phyloP scores from a whole-genome alignment of 2,888 invertebrate genomes.

The Phytoseiulus persimilis region DNA sequence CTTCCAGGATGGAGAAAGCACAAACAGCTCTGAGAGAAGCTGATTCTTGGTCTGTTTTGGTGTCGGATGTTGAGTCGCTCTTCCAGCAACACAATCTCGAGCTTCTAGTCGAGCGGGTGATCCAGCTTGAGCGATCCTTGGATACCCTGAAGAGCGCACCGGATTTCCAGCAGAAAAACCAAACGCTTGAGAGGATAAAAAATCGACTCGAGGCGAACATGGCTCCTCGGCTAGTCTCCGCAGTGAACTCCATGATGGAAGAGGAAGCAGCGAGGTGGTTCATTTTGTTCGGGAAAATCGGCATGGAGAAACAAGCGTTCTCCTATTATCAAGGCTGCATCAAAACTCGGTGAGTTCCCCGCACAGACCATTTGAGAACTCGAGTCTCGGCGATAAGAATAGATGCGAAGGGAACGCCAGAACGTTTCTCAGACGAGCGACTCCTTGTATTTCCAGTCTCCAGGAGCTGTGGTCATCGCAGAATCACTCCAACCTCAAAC shows the following conservation, averaged over 20 bases:
- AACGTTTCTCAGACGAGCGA: too few species aligned
- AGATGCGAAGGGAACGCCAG: too few species aligned
- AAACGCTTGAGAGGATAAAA: conserved; percentile 20
- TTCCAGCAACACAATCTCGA: conserved; percentile 36
- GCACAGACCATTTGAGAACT: neutral
- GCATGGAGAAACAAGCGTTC: conserved; percentile 24
- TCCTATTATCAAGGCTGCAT: conserved; percentile 32
- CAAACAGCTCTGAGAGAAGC: conserved; percentile 20
- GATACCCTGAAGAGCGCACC: conserved; percentile 23
- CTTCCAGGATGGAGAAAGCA: conserved; percentile 19
- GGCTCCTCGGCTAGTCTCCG: conserved; percentile 20
- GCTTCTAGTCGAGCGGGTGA: conserved; percentile 15
- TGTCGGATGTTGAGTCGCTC: conserved; percentile 16
- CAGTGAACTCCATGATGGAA: conserved; percentile 13
- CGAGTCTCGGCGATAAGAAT: neutral
- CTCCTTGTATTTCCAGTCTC: neutral
- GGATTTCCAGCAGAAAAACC: conserved; percentile 21
- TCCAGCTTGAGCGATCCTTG: conserved; percentile 18
- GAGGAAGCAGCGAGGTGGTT: conserved; percentile 30
- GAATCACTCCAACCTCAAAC: conserved; percentile 37
- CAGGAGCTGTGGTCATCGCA: conserved; percentile 28
- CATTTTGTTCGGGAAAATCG: conserved; percentile 25
- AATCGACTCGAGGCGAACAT: conserved; percentile 26
- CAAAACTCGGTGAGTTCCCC: neutral
- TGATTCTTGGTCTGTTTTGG: conserved; percentile 22